Base-by-base conservation (phyloP, 2,888 invertebrate species). In the Trichogramma dendrolimi region DNA sequence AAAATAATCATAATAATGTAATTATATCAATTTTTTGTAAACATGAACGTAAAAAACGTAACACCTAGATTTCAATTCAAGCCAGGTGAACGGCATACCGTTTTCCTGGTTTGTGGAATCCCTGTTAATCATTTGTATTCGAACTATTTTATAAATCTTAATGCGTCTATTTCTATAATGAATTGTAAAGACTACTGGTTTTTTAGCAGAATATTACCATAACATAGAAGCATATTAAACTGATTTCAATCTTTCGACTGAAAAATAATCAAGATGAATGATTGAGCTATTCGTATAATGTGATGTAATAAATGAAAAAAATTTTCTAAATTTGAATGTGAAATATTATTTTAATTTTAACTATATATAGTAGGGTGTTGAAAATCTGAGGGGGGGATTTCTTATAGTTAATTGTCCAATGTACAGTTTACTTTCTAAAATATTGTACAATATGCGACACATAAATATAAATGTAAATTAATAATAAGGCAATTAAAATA, bases 391-490 rank as follows among this genome's bases (percentile, higher is more conserved):
- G 58, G 63, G 63, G 58, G 39, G 46, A 58, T 62, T 71, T 69
- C 67, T 66, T 67, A 70, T n/a, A 11, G 58, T 60, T 58, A 55
- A 61, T 63, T 62, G 60, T 73, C 69, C 67, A 66, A 71, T 77
- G 75, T 76, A 73, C 75, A 77, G 72, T 71, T 72, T 68, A 27
- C 27, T 66, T 71, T 69, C 69, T 68, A 68, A 64, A 68, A 73
- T 70, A 74, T 72, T 78, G 77, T 78, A 78, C 75, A 74, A 76
- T 78, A 73, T 73, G 73, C 73, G 70, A 73, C 72, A 71, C 71
- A 71, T 59, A 60, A 27, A 61, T 75, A 73, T 73, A 73, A 71
- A 74, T 78, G 76, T 77, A 78, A 76, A 72, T 76, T 78, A 77
- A 73, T 67, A 67, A 71, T 70, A 67, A 63, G 64, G 59, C 62